Percentiles rank a stretch among this genome's conserved stretches.
Conservation (phyloP, 2,888 invertebrate species). For the Pimpla rufipes region DNA sequence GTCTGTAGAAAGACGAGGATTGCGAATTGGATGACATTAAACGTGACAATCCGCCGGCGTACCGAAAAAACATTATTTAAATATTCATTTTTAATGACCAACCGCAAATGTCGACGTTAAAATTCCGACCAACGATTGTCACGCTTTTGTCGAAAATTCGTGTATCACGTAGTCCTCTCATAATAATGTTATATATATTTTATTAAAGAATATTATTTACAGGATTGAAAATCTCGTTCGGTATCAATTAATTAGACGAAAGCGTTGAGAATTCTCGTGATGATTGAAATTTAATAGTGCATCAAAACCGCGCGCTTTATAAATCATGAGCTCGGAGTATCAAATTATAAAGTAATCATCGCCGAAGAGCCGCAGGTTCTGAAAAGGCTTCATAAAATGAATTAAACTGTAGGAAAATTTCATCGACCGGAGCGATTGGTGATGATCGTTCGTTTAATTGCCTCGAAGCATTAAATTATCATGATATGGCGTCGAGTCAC, state of each 20-base stretch:
- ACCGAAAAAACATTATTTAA: not conserved
- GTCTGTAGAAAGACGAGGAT: constrained; percentile 48
- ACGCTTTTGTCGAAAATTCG: constrained; percentile 45
- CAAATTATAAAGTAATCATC: constrained; percentile 32
- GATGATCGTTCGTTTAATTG: constrained; percentile 70
- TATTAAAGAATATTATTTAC: constrained; percentile 51
- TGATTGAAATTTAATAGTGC: constrained; percentile 21
- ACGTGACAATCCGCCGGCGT: constrained; percentile 7
- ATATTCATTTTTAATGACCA: not conserved
- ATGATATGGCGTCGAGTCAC: constrained; percentile 37
- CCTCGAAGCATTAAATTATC: constrained; percentile 70
- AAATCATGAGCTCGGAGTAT: constrained; percentile 41
- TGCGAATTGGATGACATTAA: constrained; percentile 40
- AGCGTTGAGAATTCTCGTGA: constrained; percentile 14
- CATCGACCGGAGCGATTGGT: constrained; percentile 52
- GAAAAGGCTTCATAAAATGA: constrained; percentile 7
- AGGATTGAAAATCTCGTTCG: constrained; percentile 31
- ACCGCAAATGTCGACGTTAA: not conserved
- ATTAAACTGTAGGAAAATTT: constrained; percentile 20
- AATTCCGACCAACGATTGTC: constrained; percentile 14
- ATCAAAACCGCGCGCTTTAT: constrained; percentile 15
- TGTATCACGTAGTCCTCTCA: constrained; percentile 38
- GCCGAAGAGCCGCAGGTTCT: not conserved
- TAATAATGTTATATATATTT: constrained; percentile 39
- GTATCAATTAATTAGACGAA: not conserved